Evolutionary conservation across 2,797 vertebrate species (phyloP).

Genomic region (Alectoris magna): DNA sequence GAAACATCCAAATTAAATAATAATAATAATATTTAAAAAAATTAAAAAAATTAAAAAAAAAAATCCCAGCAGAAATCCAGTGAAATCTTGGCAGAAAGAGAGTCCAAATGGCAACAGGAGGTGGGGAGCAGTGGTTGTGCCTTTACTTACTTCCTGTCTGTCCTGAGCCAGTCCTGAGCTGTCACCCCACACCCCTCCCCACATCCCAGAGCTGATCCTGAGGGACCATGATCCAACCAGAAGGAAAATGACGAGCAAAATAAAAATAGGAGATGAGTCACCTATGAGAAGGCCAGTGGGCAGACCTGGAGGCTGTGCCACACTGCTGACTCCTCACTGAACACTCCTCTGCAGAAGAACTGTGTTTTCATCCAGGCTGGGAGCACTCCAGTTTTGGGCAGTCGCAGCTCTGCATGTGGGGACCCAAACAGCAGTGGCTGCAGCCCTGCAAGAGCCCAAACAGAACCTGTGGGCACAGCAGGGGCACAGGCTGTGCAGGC

Average conservation of each 20-base stretch:
- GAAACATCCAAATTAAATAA: not conserved
- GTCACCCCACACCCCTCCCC: not conserved
- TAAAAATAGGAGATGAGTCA: constrained; percentile 6
- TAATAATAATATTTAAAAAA: no score
- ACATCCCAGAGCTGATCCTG: not conserved
- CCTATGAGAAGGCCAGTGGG: not conserved
- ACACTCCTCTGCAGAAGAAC: not conserved
- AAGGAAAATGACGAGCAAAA: not conserved
- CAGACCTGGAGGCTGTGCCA: not conserved
- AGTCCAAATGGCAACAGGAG: not conserved
- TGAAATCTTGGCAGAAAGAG: not conserved
- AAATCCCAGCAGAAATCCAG: not conserved
- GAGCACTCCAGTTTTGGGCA: not conserved
- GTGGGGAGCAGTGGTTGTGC: not conserved
- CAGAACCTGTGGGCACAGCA: not conserved
- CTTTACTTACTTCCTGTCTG: not conserved
- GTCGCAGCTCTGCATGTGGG: not conserved
- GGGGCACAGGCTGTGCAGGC: not conserved
- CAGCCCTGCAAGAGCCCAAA: not conserved
- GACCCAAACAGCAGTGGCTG: not conserved
- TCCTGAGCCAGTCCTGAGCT: not conserved
- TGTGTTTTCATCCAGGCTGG: not conserved
- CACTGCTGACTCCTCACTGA: not conserved
- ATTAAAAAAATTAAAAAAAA: not conserved
- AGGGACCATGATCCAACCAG: not conserved